These are phyloP conservation scores for Drosophila ezoana DNA, from an alignment of 2,888 invertebrate species.

Conservation along the genomic window DNA sequence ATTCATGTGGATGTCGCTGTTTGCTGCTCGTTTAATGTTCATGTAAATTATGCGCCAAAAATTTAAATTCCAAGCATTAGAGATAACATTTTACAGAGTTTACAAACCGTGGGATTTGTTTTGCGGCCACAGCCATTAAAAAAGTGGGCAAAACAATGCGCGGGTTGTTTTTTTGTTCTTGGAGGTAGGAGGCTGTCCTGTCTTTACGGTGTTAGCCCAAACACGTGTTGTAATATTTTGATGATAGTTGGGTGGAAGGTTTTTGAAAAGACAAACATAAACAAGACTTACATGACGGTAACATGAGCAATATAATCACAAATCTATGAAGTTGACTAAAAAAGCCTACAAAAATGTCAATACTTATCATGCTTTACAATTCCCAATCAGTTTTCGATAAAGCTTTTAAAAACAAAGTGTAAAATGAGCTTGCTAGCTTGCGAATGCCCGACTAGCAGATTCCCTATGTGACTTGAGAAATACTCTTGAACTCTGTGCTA, in stretches of 20 bases:
- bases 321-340: too few species aligned
- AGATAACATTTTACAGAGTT: constrained; percentile 76
- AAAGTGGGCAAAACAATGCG: constrained; percentile 37
- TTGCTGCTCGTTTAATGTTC: constrained; percentile 67
- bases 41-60: constrained; percentile 81
- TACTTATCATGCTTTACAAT: too few species aligned
- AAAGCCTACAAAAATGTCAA: too few species aligned
- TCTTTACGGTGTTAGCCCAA: constrained; percentile 37
- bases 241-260: not conserved
- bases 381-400: too few species aligned
- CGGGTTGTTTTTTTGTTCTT: constrained; percentile 4
- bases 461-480: too few species aligned
- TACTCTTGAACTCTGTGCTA: too few species aligned
- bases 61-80: constrained; percentile 72
- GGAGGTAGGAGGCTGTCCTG: not conserved
- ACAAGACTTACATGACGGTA: constrained; percentile 39
- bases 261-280: constrained; percentile 24
- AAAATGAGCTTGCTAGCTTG: too few species aligned
- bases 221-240: constrained; percentile 47
- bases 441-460: too few species aligned
- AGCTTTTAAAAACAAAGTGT: too few species aligned
- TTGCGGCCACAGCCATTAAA: constrained; percentile 41
- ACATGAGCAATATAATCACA: constrained; percentile 8
- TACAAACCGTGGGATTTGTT: constrained; percentile 75
- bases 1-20: constrained; percentile 66